These are phyloP conservation scores for Arbacia lixula DNA, from an alignment of 53 echinoderm and acorn worm genomes.

Conservation along the genomic window DNA sequence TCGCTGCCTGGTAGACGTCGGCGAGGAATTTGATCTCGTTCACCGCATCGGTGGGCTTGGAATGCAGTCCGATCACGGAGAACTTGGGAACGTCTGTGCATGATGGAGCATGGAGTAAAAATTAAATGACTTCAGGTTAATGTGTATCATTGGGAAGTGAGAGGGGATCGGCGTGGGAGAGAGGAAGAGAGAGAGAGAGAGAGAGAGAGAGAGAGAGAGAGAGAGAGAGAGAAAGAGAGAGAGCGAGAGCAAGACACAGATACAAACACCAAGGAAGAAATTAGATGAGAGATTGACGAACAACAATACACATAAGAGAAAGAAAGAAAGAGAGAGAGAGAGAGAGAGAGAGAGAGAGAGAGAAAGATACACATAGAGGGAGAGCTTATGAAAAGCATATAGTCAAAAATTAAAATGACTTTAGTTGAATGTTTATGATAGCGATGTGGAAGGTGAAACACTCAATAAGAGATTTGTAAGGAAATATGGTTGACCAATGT, in stretches of 20 bases:
- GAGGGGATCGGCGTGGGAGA: background rate
- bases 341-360: background rate
- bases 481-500: too few species aligned
- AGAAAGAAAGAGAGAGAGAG: background rate
- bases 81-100: constrained; percentile 55
- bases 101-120: too few species aligned
- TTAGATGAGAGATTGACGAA: background rate
- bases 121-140: too few species aligned
- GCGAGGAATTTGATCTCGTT: constrained; percentile 66
- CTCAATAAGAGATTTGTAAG: too few species aligned
- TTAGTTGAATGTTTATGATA: too few species aligned
- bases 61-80: constrained; percentile 75
- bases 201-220: background rate
- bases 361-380: too few species aligned
- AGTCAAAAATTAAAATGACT: too few species aligned
- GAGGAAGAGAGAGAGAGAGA: background rate
- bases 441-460: too few species aligned
- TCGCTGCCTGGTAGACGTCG: constrained; percentile 76
- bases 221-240: background rate
- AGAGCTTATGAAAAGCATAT: too few species aligned
- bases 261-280: background rate
- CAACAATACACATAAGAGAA: background rate
- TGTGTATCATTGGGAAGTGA: too few species aligned
- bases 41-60: constrained; percentile 78
- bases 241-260: background rate